These are phyloP conservation scores for Rhyacichthys aspro DNA, from an alignment of 2,797 vertebrate genomes.

Conservation along the genomic window DNA sequence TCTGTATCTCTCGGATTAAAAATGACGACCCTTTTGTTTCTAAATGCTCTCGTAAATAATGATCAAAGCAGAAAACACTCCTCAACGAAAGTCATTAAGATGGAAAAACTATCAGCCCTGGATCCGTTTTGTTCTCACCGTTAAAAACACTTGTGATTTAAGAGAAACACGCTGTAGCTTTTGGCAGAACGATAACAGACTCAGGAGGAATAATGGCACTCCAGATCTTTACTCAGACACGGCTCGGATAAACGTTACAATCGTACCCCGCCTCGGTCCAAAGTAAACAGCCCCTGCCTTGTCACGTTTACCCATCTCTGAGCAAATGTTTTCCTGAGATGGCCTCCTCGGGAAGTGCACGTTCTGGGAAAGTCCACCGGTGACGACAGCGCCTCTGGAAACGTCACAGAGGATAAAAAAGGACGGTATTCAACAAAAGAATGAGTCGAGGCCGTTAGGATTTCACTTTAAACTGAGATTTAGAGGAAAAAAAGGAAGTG, in stretches of 20 bases:
- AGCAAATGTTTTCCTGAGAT: slow-evolving; percentile 39
- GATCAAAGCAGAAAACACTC: slow-evolving; percentile 26
- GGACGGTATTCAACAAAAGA: too few species aligned
- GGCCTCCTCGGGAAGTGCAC: slow-evolving; percentile 5
- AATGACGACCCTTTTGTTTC: background rate
- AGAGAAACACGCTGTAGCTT: slow-evolving; percentile 26
- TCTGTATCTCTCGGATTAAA: too few species aligned
- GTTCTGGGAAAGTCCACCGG: slow-evolving; percentile 37
- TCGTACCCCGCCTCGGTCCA: slow-evolving; percentile 30
- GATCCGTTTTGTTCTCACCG: slow-evolving; percentile 10
- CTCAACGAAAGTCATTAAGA: slow-evolving; percentile 14
- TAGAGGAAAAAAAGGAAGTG: background rate
- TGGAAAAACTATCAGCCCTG: slow-evolving; percentile 9
- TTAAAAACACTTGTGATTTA: slow-evolving; percentile 42
- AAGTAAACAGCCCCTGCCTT: slow-evolving; percentile 50
- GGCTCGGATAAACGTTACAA: slow-evolving; percentile 55
- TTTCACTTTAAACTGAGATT: background rate
- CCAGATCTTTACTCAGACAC: slow-evolving; percentile 4
- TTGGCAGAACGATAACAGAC: slow-evolving; percentile 32
- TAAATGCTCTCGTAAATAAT: slow-evolving; percentile 36
- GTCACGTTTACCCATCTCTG: slow-evolving; percentile 45
- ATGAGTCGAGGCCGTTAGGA: background rate
- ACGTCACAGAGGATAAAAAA: too few species aligned
- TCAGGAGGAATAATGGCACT: slow-evolving; percentile 23
- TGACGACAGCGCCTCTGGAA: slow-evolving; percentile 13